Base-by-base conservation (phyloP, 2,113 vertebrate genomes). In the Coptodon bakossiorum region DNA sequence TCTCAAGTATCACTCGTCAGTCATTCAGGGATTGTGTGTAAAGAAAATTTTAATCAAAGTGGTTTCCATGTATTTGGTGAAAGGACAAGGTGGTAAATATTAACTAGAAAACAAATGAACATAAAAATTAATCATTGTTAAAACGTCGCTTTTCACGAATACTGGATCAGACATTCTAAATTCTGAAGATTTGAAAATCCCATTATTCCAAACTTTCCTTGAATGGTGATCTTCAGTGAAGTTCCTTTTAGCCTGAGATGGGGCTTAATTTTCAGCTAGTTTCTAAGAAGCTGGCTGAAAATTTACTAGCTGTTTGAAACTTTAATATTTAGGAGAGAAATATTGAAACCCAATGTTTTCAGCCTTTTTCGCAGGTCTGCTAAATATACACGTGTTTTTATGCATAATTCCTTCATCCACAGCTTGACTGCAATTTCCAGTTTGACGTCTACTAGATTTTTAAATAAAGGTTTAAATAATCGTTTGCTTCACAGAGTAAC, bases 241-340 rank as follows among this genome's bases (percentile, higher is more conserved):
- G 0, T 16, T 71, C 0, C 34, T 40, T 68, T 40, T 22, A 40
- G n/a, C n/a, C 36, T 1, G 63, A 13, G 63, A 40, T 22, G 5
- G n/a, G 19, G 36, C 0, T 45, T 73, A 3, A 27, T 73, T 73
- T 73, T 27, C 38, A 1, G 22, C 22, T 22, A 9, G 63, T 68
- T 40, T 66, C 17, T 36, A 11, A 36, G 59, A 36, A 63, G 12
- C 12, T 22, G 63, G 19, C 34, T 40, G 63, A 68, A 68, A 24
- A 24, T 68, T 0, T 68, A 9, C 5, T 0, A 14, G 63, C 63
- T 71, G 7, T 43, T 43, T 71, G 38, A 3, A 43, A 3, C 36
- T 16, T 48, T 9, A 71, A 71, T 43, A 43, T 71, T 16, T 43
- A 43, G 38, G n/a, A 8, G 36, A 16, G 36, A 71, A 71, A 24